Base-by-base conservation (phyloP, 2,797 vertebrate species). In the Gallinago solitaria region DNA sequence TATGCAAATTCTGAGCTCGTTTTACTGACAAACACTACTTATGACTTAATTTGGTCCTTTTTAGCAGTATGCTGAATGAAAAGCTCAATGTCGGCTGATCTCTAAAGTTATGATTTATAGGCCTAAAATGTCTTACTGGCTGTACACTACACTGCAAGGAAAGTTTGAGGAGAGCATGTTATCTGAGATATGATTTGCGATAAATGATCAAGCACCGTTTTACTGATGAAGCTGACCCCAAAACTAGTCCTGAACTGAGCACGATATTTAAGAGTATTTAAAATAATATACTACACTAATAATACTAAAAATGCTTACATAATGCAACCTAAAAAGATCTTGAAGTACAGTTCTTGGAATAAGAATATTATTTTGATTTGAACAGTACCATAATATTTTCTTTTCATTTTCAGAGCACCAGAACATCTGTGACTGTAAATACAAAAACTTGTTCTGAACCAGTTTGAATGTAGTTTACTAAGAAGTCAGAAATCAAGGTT, bases 61-160 rank as follows among this genome's bases (percentile, higher is more conserved):
- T 67, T 30, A 80, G 6, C 16, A 45, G 30, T 32, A 45, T 7
- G 35, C 3, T 23, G 21, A 37, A 37, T 30, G 16, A 83, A 76
- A 71, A 28, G 18, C 54, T 70, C 43, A n/a, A 61, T 48, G 78
- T 25, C 33, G 28, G 20, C 16, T 37, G 17, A 45, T 45, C 24
- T 65, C 11, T 51, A 33, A 33, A 24, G 43, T 45, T 57, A 9
- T 25, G 33, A 57, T 10, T 64, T 43, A 11, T 0, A 53, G 8
- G 14, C 5, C 18, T 68, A 32, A 0, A 0, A 13, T 27, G 14
- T 39, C 47, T 50, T 71, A 27, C 45, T 24, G 5, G 9, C 18
- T 12, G 56, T 79, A 87, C 43, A 23, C 47, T 24, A 35, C 39
- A 5, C 12, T 27, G 33, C 48, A 68, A 56, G 30, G 16, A 3